Conservation (phyloP, 2,113 vertebrate species). For the Nerophis ophidion region DNA sequence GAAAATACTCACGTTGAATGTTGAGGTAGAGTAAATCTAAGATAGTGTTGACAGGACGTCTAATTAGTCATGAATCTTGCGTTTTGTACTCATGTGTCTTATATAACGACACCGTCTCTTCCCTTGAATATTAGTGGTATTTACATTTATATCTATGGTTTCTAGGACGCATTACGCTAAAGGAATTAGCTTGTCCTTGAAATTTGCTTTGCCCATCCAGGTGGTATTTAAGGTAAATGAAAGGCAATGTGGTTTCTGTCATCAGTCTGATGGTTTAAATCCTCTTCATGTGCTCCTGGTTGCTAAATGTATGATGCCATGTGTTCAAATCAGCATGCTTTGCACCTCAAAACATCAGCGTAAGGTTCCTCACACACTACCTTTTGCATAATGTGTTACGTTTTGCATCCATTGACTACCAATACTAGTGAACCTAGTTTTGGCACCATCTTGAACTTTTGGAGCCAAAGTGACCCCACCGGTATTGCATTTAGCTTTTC, state of each 20-base stretch:
- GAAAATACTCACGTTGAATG: conserved; percentile 48
- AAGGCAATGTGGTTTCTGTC: background rate
- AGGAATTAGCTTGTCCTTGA: background rate
- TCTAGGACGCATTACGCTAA: background rate
- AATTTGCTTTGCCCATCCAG: background rate
- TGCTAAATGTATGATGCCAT: too few species aligned
- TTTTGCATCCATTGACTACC: too few species aligned
- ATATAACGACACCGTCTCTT: background rate
- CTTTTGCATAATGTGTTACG: too few species aligned
- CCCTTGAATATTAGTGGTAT: background rate
- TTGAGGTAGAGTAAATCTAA: conserved; percentile 42
- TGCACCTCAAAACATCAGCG: too few species aligned
- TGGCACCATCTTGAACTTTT: too few species aligned
- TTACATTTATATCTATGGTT: background rate
- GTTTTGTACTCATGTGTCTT: conserved; percentile 24
- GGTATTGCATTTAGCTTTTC: too few species aligned
- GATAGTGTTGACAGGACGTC: conserved; percentile 61
- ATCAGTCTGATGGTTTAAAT: too few species aligned
- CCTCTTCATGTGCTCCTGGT: too few species aligned
- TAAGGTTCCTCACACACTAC: too few species aligned
- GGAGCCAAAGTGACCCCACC: too few species aligned
- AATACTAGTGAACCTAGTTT: too few species aligned
- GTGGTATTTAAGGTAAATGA: background rate
- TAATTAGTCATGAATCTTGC: conserved; percentile 60
- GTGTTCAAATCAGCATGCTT: too few species aligned